phyloP scores from a whole-genome alignment of 2,888 invertebrate genomes.

The Eristalinus sepulchralis region DNA sequence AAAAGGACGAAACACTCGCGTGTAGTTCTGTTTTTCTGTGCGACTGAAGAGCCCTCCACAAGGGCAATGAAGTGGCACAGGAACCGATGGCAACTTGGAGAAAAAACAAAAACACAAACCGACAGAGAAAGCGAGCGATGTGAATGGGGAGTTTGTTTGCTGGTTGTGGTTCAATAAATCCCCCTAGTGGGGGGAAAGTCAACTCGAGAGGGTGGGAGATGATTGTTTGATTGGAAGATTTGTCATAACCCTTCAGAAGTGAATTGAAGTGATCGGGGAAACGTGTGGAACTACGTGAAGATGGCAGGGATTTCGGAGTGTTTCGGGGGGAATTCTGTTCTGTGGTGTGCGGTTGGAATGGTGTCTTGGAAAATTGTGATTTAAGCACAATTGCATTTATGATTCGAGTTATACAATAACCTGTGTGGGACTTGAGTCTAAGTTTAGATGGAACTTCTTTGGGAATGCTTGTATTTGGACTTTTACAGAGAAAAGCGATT shows the following conservation, averaged over 20 bases:
- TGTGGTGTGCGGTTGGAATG: too few relatives aligned
- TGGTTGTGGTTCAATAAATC: neutral
- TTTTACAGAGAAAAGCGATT: too few relatives aligned
- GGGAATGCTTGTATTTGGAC: too few relatives aligned
- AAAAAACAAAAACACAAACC: neutral
- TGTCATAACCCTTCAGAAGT: neutral
- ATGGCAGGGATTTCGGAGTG: neutral
- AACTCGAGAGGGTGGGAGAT: neutral
- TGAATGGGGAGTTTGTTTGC: neutral
- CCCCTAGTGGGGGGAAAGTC: neutral
- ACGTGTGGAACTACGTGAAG: neutral
- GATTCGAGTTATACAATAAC: too few relatives aligned
- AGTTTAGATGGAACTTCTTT: too few relatives aligned
- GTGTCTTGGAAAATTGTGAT: too few relatives aligned
- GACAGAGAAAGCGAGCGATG: neutral
- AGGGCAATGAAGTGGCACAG: constrained; percentile 33
- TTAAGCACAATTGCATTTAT: too few relatives aligned
- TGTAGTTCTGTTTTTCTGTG: constrained; percentile 7
- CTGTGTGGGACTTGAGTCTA: too few relatives aligned
- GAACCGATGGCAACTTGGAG: constrained; percentile 6
- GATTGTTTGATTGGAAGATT: neutral
- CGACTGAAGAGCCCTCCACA: neutral
- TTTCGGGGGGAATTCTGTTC: too few relatives aligned
- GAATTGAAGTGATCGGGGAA: neutral
- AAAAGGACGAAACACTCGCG: constrained; percentile 13